Evolutionary conservation across 2,113 vertebrate genomes (phyloP).

Genomic region (Tricholaema leucomelas): DNA sequence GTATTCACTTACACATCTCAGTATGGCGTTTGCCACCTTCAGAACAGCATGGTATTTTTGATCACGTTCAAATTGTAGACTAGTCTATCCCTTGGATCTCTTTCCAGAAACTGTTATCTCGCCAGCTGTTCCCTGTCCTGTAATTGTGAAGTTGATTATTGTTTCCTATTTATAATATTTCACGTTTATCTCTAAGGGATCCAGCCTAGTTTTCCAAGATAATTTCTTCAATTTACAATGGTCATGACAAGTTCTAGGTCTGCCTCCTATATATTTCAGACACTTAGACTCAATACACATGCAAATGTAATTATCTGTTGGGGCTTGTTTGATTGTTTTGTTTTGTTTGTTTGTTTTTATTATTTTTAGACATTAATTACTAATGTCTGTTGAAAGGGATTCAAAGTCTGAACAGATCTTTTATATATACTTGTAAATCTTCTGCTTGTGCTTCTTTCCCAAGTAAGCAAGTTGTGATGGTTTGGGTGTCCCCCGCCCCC

Average conservation of each 20-base stretch:
- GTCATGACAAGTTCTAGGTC: background rate
- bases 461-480: no score
- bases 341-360: accelerated
- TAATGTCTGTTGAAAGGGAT: background rate
- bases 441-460: background rate
- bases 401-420: background rate
- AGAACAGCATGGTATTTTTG: slow-evolving; percentile 31
- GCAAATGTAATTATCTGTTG: background rate
- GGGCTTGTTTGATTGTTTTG: background rate
- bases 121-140: background rate
- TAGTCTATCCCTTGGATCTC: background rate
- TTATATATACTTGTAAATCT: background rate
- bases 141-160: slow-evolving; percentile 2
- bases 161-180: background rate
- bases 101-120: slow-evolving; percentile 16
- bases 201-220: background rate
- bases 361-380: background rate
- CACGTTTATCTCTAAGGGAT: background rate
- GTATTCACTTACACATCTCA: background rate
- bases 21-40: slow-evolving; percentile 24
- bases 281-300: background rate
- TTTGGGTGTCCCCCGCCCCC: no score
- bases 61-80: slow-evolving; percentile 1
- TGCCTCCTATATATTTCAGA: background rate
- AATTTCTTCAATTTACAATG: background rate